Evolutionary conservation across 1,140 invertebrate genomes (phyloP).

Genomic region (Augochlora pura): DNA sequence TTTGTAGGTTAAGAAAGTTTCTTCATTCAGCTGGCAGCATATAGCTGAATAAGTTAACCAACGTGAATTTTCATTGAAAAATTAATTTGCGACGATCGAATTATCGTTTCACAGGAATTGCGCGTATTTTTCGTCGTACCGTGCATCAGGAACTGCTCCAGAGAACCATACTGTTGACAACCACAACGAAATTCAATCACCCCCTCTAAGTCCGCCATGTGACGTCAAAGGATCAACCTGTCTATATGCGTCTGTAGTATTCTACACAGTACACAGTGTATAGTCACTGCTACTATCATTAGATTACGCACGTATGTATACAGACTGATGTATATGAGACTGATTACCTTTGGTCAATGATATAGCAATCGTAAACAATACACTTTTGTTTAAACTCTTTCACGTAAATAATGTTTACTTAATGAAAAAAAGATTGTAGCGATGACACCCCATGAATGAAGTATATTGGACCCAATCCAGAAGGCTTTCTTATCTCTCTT

Average conservation of each 20-base stretch:
- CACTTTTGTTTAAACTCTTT: no score
- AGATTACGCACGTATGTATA: background rate
- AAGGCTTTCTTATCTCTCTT: no score
- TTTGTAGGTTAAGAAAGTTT: constrained; percentile 48
- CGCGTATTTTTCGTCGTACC: background rate
- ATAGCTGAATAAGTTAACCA: background rate
- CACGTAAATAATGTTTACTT: no score
- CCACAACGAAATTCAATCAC: constrained; percentile 7
- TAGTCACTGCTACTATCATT: background rate
- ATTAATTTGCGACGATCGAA: background rate
- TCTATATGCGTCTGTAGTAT: constrained; percentile 11
- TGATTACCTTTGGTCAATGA: background rate
- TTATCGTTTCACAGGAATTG: background rate
- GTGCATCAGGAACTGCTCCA: constrained; percentile 26
- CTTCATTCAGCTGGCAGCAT: background rate
- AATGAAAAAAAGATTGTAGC: no score
- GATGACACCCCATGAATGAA: no score
- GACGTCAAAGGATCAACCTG: constrained; percentile 41
- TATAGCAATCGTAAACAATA: background rate
- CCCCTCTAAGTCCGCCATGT: constrained; percentile 2
- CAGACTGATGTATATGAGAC: no score
- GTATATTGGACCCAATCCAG: no score
- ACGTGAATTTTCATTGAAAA: background rate
- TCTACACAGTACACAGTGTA: no score
- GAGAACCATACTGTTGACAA: constrained; percentile 47